Base-by-base conservation (phyloP, 2,113 vertebrate species). In the Amphilophus citrinellus region DNA sequence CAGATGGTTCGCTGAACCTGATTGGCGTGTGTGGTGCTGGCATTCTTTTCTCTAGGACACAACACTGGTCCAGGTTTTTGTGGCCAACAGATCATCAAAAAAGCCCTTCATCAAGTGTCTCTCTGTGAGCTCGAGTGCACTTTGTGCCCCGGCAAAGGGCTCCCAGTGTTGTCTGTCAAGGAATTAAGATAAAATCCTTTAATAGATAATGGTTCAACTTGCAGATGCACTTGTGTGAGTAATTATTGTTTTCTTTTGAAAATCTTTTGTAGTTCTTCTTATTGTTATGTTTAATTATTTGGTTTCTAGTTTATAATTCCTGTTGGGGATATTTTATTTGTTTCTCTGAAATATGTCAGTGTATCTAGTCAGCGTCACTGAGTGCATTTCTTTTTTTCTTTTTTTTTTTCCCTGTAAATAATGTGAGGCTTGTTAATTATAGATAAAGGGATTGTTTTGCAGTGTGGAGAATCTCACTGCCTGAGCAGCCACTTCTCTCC, bases 1-100 rank as follows among this genome's bases (percentile, higher is more conserved):
- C 84, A 90, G 85, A 92, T 91, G 90, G 91, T 92, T 92, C 39
- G 37, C 44, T 82, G 77, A 90, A 86, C 78, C 88, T 92, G 93
- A 95, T 94, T 95, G 94, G 95, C 88, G 47, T 89, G 84, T 35
- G 84, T 35, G 24, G 62, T 10, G 79, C 44, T 77, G 84, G 76
- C 87, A 90, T 94, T 92, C 56, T 85, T 87, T 44, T 73, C 80
- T 65, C 47, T 3, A 27, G 79, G 76, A 80, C 61, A 37, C 20
- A 35, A 83, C 39, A 3, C 77, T 81, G 10, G 53, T 76, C 50
- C 37, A 24, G 77, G 42, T 61, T 87, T 90, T 84, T 83, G 50
- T 79, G 85, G 61, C 47, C 50, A 81, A n/a, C 60, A 66, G 57
- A 85, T 83, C 66, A 57, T 71, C 77, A 47, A 58, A 75, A 82